Evolutionary conservation across 2,113 vertebrate genomes (phyloP), one percentile per base, ranked within the genome.

Genomic region (Bagarius yarrelli): DNA sequence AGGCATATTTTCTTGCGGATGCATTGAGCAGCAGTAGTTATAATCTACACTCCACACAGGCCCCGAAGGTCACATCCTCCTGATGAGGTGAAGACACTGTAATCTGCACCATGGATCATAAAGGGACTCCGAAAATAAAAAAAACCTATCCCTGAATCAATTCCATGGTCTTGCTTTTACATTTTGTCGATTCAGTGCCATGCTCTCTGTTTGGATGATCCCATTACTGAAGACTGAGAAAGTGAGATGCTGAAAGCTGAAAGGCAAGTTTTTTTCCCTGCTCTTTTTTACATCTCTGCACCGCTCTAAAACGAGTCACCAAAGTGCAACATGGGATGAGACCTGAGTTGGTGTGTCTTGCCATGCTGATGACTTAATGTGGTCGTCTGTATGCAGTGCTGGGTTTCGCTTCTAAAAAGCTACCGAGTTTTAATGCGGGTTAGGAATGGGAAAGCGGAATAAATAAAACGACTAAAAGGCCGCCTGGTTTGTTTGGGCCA

Each of bases 151-250:
- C 44, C 83, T 84, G n/a, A 88, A 90, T 89, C 88, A 87, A 85
- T 89, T 89, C 87, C 85, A 88, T 70, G 81, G 76, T 74, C 78
- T 86, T 59, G 23, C 81, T 86, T 87, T 67, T 88, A 90, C 89
- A 89, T 89, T 89, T 81, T 70, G 81, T 86, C 87, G 86, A 87
- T 90, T 88, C 85, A 87, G 80, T 84, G 76, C 81, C 64, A 76
- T 67, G 34, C 74, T 86, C 85, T 76, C 78, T 60, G 87, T 90
- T 88, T 86, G 83, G 87, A 92, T 89, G 83, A 91, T 87, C 85
- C 82, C 74, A 86, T 85, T 87, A 44, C 71, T 79, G 76, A 47
- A 16, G 66, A 47, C 53, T 25, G 60, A 27, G 36, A 25, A 47
- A 59, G 63, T 53, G 34, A 55, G 70, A 50, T 32, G 76, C 25